Evolutionary conservation across 2,797 vertebrate genomes (phyloP).

Genomic region (Sternarchorhynchus goeldii): DNA sequence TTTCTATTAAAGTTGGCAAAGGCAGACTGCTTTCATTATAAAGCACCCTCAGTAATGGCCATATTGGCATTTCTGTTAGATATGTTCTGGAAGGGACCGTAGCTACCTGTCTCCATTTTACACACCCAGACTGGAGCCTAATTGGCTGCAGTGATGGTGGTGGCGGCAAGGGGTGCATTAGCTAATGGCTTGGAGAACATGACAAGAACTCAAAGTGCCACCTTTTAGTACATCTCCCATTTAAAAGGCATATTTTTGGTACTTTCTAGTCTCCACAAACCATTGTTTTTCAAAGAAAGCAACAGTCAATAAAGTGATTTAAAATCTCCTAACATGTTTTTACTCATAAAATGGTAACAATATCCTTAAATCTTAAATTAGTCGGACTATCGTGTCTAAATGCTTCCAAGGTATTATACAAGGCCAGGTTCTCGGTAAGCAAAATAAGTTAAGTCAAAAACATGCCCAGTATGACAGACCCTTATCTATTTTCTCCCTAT

Average conservation of each 20-base stretch:
- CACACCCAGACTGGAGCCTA: conserved; percentile 70
- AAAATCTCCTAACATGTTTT: not conserved
- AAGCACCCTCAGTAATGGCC: conserved; percentile 72
- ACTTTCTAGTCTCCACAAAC: not conserved
- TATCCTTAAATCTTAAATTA: not conserved
- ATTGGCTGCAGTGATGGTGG: conserved; percentile 68
- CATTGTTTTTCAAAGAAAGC: conserved; percentile 17
- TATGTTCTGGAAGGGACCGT: conserved; percentile 60
- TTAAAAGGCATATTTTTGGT: conserved; percentile 48
- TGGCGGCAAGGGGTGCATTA: conserved; percentile 62
- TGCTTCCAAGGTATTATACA: not conserved
- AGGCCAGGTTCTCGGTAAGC: not conserved
- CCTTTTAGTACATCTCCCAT: conserved; percentile 50
- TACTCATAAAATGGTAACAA: conserved; percentile 6
- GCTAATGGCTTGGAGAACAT: conserved; percentile 63
- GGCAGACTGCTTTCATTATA: conserved; percentile 69
- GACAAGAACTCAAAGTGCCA: conserved; percentile 50
- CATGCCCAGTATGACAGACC: not conserved
- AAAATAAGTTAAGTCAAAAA: not conserved
- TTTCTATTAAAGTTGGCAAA: conserved; percentile 72
- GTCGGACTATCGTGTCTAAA: not conserved
- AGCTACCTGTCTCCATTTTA: conserved; percentile 61
- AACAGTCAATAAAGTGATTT: conserved; percentile 27
- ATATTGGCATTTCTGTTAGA: conserved; percentile 75
- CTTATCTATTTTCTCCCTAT: not conserved